These are phyloP conservation scores for Hydrolagus colliei DNA, from an alignment of 2,797 vertebrate species.

Conservation along the genomic window DNA sequence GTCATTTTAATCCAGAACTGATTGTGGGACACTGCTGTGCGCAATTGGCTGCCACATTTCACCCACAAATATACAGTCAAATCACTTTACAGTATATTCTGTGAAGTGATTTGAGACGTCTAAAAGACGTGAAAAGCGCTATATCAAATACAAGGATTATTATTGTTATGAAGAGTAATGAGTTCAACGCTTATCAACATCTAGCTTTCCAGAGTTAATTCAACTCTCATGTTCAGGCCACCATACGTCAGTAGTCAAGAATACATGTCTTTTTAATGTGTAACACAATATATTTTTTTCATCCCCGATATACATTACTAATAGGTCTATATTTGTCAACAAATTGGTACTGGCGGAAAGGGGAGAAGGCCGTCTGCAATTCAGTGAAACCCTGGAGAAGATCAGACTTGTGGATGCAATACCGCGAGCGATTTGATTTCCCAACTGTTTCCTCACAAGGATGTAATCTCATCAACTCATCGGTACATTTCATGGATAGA, in stretches of 20 bases:
- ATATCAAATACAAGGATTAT: too few relatives aligned
- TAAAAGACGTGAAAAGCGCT: too few relatives aligned
- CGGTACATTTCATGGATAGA: neutral
- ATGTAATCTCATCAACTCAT: neutral
- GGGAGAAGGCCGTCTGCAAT: slow-evolving; percentile 8
- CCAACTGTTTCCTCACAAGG: neutral
- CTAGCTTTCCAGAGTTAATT: neutral
- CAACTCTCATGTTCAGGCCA: neutral
- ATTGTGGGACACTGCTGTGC: too few relatives aligned
- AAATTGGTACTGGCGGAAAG: neutral
- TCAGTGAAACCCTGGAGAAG: neutral
- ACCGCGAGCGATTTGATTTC: neutral
- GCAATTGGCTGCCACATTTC: too few relatives aligned
- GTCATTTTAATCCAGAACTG: too few relatives aligned
- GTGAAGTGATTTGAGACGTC: too few relatives aligned
- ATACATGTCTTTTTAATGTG: slow-evolving; percentile 1
- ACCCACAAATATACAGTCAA: too few relatives aligned
- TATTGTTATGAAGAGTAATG: neutral
- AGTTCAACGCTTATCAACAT: neutral
- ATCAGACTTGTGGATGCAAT: neutral
- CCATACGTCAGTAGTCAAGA: neutral
- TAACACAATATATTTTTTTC: slow-evolving; percentile 25
- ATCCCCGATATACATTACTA: neutral
- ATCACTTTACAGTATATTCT: too few relatives aligned
- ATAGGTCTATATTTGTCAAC: slow-evolving; percentile 14